Base-by-base conservation (phyloP, 2,797 vertebrate species). In the Microcaecilia unicolor region DNA sequence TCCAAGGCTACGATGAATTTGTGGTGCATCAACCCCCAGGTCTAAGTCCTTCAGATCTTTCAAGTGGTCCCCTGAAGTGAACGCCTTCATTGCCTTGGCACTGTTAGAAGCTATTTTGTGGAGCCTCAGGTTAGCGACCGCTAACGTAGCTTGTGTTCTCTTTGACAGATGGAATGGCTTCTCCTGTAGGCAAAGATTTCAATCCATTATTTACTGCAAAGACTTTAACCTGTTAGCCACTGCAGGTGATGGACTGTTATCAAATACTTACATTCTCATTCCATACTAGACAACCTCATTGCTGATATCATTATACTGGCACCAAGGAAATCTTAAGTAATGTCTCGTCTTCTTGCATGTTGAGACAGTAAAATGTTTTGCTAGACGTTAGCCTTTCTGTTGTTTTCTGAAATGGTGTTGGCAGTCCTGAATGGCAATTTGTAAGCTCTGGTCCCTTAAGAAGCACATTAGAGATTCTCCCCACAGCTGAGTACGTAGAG, bases 181-280 rank as follows among this genome's bases (percentile, higher is more conserved):
- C 10, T 7, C 6, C 11, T 6, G 43, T 25, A 5, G 43, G 5
- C 1, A 44, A 2, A 3, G 34, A 51, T 1, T 22, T 5, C 12
- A 55, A 27, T 5, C 38, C 48, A 28, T 56, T 48, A 18, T 60
- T 48, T 3, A 51, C 31, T 11, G 45, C 54, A 18, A 54, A 54
- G 10, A 43, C 30, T n/a, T 24, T 34, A 4, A 22, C 2, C n/a
- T 22, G 3, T 25, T 38, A 6, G 48, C 53, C 6, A 57, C 34
- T 8, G 43, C 42, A 14, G 42, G 31, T 11, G 49, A 54, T 3
- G 31, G 43, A 4, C 27, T 51, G 30, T 51, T 25, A 3, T 37
- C 28, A 33, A 49, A 43, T 7, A 43, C 18, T 9, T 76, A 52
- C 55, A 73, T 42, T 10, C 22, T 44, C 37, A 52, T 52, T 9